Base-by-base conservation (phyloP, 23 tunicate species). In the Clavelina lepadiformis region DNA sequence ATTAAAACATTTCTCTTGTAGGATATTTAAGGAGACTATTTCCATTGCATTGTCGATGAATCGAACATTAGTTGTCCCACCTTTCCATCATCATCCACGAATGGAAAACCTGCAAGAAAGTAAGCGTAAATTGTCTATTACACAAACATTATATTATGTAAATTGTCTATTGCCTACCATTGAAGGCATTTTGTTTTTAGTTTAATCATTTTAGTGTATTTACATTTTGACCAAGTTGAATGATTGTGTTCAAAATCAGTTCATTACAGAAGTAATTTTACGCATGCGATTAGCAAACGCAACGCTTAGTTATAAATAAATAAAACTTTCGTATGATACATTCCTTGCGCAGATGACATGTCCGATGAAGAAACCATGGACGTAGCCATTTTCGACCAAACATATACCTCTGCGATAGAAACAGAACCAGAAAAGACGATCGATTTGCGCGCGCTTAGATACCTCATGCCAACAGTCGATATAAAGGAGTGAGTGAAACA, bases 71-170 rank as follows among this genome's bases (percentile, higher is more conserved):
- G 86, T 93, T 22, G 38, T 93, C 33, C 98, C 98, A 3, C 94
- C 94, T 22, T 93, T 93, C 51, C 98, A 81, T 53, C 94, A 91
- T 49, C 98, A 93, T 56, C 98, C 98, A n/a, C 58, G 98, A 49
- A 93, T 93, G 98, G 73, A 79, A 26, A 47, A 65, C 21, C n/a
- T 2, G 2, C 33, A 56, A 28, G 76, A 79, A 69, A 70, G 85
- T 69, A 56, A 50, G 30, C 7, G 19, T 61, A 15, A 31, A 28
- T n/a, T n/a, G n/a, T n/a, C n/a, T n/a, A n/a, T n/a, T n/a, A n/a
- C n/a, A n/a, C n/a, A n/a, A n/a, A n/a, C n/a, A n/a, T n/a, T n/a
- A n/a, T n/a, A n/a, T n/a, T n/a, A n/a, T n/a, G n/a, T n/a, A n/a
- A n/a, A n/a, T n/a, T n/a, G n/a, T n/a, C n/a, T n/a, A n/a, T n/a